phyloP scores from a whole-genome alignment of 2,797 vertebrate genomes.

The Tenualosa thibaudeaui region DNA sequence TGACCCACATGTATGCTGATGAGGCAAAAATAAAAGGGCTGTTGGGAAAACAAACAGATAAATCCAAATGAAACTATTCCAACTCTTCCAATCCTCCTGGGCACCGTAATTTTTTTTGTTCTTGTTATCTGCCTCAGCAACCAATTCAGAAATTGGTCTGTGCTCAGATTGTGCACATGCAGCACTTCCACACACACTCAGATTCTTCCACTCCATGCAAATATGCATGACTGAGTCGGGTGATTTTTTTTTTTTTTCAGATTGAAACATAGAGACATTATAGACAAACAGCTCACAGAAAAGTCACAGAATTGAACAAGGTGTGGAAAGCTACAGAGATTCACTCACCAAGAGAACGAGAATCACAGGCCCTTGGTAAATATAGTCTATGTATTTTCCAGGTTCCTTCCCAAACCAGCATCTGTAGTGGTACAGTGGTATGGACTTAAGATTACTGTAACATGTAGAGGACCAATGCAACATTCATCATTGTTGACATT shows the following conservation, averaged over 20 bases:
- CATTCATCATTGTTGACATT: too few species aligned
- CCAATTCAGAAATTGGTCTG: background rate
- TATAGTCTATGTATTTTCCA: conserved; percentile 95
- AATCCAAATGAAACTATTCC: background rate
- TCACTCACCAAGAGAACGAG: conserved; percentile 91
- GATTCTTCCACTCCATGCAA: background rate
- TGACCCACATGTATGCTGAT: background rate
- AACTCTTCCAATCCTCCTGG: background rate
- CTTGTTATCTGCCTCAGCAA: background rate
- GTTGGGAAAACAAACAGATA: background rate
- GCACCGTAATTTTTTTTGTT: background rate
- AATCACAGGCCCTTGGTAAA: conserved; percentile 97
- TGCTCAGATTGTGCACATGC: background rate
- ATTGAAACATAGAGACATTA: background rate
- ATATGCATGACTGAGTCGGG: background rate
- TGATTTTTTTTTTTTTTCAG: background rate
- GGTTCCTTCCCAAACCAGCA: conserved; percentile 99
- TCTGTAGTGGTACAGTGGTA: conserved; percentile 62
- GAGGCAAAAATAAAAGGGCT: background rate
- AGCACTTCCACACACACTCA: background rate
- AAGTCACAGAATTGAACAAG: background rate
- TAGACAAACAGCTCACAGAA: background rate
- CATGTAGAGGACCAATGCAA: background rate
- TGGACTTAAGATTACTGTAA: background rate
- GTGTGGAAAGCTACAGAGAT: background rate